These are phyloP conservation scores for Oxytorus armatus DNA, from an alignment of 2,888 invertebrate species.

Conservation along the genomic window DNA sequence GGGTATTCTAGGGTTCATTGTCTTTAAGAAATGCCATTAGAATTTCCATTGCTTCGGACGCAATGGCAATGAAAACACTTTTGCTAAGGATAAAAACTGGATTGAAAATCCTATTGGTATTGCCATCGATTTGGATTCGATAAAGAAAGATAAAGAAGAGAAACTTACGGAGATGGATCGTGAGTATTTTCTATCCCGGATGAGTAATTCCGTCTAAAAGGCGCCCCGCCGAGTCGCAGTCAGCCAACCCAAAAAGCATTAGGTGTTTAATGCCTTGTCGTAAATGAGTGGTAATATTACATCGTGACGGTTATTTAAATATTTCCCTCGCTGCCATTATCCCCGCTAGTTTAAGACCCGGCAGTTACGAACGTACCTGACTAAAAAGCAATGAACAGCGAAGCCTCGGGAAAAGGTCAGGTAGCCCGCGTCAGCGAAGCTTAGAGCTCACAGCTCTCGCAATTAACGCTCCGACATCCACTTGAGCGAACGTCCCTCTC, in stretches of 20 bases:
- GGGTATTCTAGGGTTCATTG: too few relatives aligned
- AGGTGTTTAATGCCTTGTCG: not conserved
- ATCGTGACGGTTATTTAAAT: slow-evolving; percentile 46
- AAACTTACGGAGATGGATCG: too few relatives aligned
- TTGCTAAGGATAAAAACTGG: too few relatives aligned
- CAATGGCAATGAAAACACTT: too few relatives aligned
- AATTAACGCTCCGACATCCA: slow-evolving; percentile 60
- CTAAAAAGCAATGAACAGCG: slow-evolving; percentile 58
- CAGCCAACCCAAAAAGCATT: not conserved
- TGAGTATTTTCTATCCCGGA: too few relatives aligned
- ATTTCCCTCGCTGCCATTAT: slow-evolving; percentile 21
- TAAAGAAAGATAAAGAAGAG: too few relatives aligned
- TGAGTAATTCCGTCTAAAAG: too few relatives aligned
- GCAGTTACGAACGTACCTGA: slow-evolving; percentile 36
- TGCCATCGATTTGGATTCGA: too few relatives aligned
- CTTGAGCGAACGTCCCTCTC: slow-evolving; percentile 47
- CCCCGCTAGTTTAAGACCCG: not conserved
- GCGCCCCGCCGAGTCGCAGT: not conserved
- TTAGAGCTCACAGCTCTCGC: slow-evolving; percentile 39
- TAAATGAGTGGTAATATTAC: slow-evolving; percentile 14
- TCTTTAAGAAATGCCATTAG: too few relatives aligned
- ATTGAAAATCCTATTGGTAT: too few relatives aligned
- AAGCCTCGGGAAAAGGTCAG: slow-evolving; percentile 65
- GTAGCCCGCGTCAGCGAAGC: slow-evolving; percentile 36
- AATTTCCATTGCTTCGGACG: too few relatives aligned